Conservation (phyloP, 2,888 invertebrate species). For the Plagiodera versicolora region DNA sequence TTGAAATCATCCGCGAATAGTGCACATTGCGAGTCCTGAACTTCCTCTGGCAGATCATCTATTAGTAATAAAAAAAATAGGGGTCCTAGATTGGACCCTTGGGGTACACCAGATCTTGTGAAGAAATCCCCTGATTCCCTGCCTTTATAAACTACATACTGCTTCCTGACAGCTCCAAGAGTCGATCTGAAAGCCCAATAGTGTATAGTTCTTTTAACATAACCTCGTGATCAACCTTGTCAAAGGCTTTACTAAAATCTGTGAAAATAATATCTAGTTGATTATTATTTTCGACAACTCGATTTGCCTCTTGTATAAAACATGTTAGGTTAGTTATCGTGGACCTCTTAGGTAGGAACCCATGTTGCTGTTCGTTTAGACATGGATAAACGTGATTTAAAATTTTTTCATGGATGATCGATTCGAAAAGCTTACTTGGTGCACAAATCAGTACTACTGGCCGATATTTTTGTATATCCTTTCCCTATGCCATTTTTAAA, state of each 20-base stretch:
- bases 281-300: neutral
- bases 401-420: neutral
- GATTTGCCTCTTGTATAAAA: slow-evolving; percentile 1
- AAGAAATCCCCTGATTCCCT: slow-evolving; percentile 6
- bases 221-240: neutral
- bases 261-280: neutral
- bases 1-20: slow-evolving; percentile 12
- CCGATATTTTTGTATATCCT: neutral
- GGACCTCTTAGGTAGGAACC: neutral
- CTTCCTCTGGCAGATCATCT: slow-evolving; percentile 12
- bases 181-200: slow-evolving; percentile 7
- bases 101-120: slow-evolving; percentile 13
- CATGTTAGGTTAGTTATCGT: slow-evolving; percentile 1
- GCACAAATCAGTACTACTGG: neutral
- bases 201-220: neutral
- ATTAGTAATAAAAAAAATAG: slow-evolving; percentile 7
- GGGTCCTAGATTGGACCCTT: slow-evolving; percentile 5
- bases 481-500: neutral
- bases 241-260: neutral
- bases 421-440: slow-evolving; percentile 1
- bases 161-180: neutral
- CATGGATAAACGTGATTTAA: neutral
- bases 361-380: neutral
- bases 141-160: slow-evolving; percentile 15
- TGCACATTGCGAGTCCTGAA: slow-evolving; percentile 12